These are phyloP conservation scores for Bubo scandiacus DNA, from an alignment of 2,113 vertebrate species.

Conservation along the genomic window DNA sequence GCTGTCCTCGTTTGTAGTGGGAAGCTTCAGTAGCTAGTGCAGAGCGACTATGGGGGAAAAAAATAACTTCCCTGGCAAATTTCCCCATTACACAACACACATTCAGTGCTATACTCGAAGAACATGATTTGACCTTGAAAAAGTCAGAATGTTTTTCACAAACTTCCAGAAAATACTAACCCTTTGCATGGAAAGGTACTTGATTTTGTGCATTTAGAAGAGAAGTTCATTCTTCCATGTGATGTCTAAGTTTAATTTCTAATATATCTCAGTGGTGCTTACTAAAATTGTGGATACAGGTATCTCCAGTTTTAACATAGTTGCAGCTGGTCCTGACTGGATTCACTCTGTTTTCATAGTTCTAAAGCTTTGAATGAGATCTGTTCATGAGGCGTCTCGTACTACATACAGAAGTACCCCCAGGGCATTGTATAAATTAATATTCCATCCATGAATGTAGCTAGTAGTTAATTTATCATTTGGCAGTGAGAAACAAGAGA, in stretches of 20 bases:
- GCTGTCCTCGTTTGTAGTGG: not conserved
- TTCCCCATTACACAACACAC: not conserved
- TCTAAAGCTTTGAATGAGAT: not conserved
- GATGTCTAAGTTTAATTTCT: not conserved
- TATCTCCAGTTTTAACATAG: not conserved
- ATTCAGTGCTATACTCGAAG: not conserved
- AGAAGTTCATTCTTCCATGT: not conserved
- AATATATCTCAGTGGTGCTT: not conserved
- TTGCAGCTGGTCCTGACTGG: not conserved
- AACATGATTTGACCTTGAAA: not conserved
- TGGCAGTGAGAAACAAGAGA: constrained; percentile 31
- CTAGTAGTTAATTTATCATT: constrained; percentile 50
- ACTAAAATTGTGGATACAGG: not conserved
- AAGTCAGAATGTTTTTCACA: not conserved
- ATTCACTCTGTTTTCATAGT: not conserved
- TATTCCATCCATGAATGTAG: constrained; percentile 39
- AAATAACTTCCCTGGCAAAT: not conserved
- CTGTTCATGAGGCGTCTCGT: not conserved
- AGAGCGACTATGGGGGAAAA: not conserved
- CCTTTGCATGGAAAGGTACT: not conserved
- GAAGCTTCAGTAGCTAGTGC: not conserved
- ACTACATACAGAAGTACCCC: not conserved
- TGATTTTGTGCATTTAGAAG: not conserved
- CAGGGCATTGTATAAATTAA: constrained; percentile 42
- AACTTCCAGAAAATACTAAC: not conserved